Conservation (phyloP, 2,888 invertebrate species). For the Cyrtodaria siliqua region DNA sequence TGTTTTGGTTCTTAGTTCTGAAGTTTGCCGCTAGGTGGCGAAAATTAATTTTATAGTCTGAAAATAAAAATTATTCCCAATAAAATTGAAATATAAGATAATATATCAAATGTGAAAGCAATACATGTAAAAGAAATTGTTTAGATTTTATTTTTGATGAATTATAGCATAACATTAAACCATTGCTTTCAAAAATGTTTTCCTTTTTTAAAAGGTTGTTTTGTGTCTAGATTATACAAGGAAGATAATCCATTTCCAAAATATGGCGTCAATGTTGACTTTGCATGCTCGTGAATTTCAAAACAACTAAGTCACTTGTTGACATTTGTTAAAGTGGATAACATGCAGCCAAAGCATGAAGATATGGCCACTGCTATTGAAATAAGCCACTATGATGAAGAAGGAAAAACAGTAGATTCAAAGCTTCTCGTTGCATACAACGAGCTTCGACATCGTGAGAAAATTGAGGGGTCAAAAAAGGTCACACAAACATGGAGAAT, state of each 20-base stretch:
- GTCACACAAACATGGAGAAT: conserved; percentile 95
- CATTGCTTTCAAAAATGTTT: no score
- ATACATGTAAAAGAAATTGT: no score
- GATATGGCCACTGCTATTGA: conserved; percentile 42
- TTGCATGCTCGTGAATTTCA: conserved; percentile 2
- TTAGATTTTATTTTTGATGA: no score
- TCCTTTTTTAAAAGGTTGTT: no score
- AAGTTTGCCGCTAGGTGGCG: neutral
- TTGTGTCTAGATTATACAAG: conserved; percentile 4
- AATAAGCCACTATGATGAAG: conserved; percentile 68
- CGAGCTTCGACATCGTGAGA: conserved; percentile 91
- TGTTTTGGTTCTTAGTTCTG: conserved; percentile 16
- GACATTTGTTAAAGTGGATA: conserved; percentile 1
- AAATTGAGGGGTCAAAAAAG: conserved; percentile 90
- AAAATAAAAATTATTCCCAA: neutral
- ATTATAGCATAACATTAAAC: no score
- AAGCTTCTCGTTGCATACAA: conserved; percentile 90
- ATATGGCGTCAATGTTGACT: conserved; percentile 15
- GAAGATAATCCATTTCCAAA: conserved; percentile 21
- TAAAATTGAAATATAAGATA: neutral
- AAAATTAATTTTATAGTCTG: neutral
- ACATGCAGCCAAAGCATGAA: conserved; percentile 43
- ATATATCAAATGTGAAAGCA: no score
- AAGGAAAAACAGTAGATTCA: conserved; percentile 75
- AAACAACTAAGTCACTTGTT: neutral